These are phyloP conservation scores for Mythimna vitellina DNA, from an alignment of 2,888 invertebrate genomes.

Conservation along the genomic window DNA sequence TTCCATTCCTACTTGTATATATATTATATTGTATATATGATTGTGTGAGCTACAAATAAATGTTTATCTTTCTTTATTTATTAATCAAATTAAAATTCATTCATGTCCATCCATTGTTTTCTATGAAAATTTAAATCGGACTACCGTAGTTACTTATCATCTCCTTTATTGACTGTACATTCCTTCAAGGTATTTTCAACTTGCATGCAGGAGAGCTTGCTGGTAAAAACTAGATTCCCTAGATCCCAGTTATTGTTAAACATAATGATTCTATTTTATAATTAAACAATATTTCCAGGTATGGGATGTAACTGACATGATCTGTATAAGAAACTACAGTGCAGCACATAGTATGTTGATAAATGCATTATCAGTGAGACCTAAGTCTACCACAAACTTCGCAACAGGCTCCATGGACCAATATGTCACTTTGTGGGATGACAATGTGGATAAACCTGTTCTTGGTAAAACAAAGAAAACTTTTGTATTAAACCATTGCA, in stretches of 20 bases:
- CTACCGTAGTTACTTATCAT: too few relatives aligned
- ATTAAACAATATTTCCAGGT: slow-evolving; percentile 75
- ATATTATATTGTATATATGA: too few relatives aligned
- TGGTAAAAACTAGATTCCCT: background rate
- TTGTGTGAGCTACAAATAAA: too few relatives aligned
- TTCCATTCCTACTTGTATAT: too few relatives aligned
- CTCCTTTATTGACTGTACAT: too few relatives aligned
- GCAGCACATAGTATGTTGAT: slow-evolving; percentile 87
- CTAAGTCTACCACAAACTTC: slow-evolving; percentile 84
- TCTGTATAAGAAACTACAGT: slow-evolving; percentile 84
- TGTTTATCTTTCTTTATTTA: too few relatives aligned
- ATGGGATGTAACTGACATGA: slow-evolving; percentile 87
- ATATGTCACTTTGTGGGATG: slow-evolving; percentile 90
- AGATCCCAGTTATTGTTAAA: background rate
- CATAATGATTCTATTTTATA: background rate
- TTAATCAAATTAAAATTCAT: too few relatives aligned
- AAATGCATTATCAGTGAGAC: slow-evolving; percentile 86
- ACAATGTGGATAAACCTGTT: slow-evolving; percentile 77
- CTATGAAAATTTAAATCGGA: too few relatives aligned
- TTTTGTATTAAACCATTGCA: slow-evolving; percentile 7
- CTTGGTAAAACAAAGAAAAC: slow-evolving; percentile 71
- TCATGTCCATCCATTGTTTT: too few relatives aligned
- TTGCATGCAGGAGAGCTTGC: background rate
- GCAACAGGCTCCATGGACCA: slow-evolving; percentile 90
- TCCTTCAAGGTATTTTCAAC: background rate